Evolutionary conservation across 1,140 invertebrate species (phyloP), one percentile per base, ranked within the genome.

Genomic region (Hycleus phaleratus): DNA sequence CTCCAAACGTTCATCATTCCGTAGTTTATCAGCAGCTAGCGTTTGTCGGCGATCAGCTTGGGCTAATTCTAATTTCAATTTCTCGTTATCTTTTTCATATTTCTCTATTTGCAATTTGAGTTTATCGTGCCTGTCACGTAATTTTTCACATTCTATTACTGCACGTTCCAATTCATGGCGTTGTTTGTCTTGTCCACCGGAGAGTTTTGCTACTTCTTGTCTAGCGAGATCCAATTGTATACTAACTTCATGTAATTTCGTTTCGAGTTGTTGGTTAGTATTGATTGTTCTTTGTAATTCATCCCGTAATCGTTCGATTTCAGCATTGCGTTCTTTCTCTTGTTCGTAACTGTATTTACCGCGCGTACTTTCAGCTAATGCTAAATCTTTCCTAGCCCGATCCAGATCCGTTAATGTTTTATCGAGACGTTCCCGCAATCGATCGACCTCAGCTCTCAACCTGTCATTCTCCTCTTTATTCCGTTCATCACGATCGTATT

Each of bases 311-410:
- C 81, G 75, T 44, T 92, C 88, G 9, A 66, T 65, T 67, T 73
- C 71, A 0, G 60, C 65, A 58, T 85, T 83, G 44, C 85, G 81
- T 68, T 91, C 86, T 64, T 90, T 91, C 72, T 93, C 90, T 71
- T 89, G 85, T 76, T 92, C 89, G 73, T 88, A 86, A 74, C 88
- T 86, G 77, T 88, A 92, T 85, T 93, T 93, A 80, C 85, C 85
- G 79, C 86, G 83, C 55, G 85, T 82, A 60, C 81, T 82, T 69
- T 91, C 87, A 65, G 82, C 82, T 64, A 85, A 79, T 67, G 89
- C 86, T 66, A 90, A 74, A 70, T 90, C 88, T 69, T 86, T 85
- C 62, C 82, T 77, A 49, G 84, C 82, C 56, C 86, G 79, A 59
- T 90, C 87, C 70, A 92, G 74, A 59, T 93, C 91, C 59, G 84